Evolutionary conservation across 1,140 invertebrate species (phyloP).

Genomic region (Drosophila pallidifrons): DNA sequence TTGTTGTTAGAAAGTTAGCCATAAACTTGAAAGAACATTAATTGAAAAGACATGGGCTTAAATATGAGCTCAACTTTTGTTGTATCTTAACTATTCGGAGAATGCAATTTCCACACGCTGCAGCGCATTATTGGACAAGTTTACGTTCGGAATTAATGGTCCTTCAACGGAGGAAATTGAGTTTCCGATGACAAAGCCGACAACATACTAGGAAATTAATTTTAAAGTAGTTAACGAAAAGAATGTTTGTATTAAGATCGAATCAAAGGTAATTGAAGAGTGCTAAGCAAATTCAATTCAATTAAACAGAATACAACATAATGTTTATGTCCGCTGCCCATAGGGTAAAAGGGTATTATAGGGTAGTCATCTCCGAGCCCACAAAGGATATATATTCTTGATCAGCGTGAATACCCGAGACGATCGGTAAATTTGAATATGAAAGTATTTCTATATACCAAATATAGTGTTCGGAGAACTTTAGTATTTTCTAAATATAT

Average conservation of each 20-base stretch:
- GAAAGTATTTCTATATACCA: too few species aligned
- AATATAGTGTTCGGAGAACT: too few species aligned
- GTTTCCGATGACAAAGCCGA: conserved; percentile 3
- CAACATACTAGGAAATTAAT: background rate
- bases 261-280: background rate
- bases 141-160: conserved; percentile 1
- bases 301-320: too few species aligned
- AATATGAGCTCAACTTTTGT: conserved; percentile 25
- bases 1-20: conserved; percentile 37
- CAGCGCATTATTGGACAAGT: background rate
- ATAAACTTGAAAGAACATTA: conserved; percentile 69
- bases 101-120: conserved; percentile 14
- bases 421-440: too few species aligned
- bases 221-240: background rate
- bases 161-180: background rate
- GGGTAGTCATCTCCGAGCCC: too few species aligned
- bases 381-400: too few species aligned
- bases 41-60: conserved; percentile 68
- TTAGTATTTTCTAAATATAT: too few species aligned
- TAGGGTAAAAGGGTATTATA: too few species aligned
- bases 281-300: background rate
- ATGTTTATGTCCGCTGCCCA: too few species aligned
- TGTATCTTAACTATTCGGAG: conserved; percentile 7
- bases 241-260: background rate
- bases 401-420: too few species aligned